These are phyloP conservation scores for Lasioglossum baleicum DNA, from an alignment of 1,140 invertebrate species.

Conservation along the genomic window DNA sequence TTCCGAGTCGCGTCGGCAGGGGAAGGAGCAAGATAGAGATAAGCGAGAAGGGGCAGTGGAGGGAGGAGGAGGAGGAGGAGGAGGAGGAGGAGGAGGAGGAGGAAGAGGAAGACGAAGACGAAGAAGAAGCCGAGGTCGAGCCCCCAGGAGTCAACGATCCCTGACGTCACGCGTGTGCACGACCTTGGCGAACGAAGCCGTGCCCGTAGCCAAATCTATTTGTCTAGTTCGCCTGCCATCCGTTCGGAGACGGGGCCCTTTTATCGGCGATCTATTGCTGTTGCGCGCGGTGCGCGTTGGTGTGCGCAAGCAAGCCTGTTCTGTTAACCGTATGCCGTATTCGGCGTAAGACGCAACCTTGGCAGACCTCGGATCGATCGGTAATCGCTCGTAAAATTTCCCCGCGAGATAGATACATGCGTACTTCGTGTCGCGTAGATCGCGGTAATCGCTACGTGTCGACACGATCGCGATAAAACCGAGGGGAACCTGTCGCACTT, in stretches of 20 bases:
- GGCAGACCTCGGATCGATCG: neutral
- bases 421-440: neutral
- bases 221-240: conserved; percentile 24
- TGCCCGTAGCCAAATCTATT: conserved; percentile 71
- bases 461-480: no score
- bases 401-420: neutral
- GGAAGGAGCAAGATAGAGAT: conserved; percentile 7
- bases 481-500: no score
- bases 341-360: no score
- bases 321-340: no score
- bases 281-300: no score
- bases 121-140: conserved; percentile 71
- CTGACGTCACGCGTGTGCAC: conserved; percentile 69
- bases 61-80: conserved; percentile 19
- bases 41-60: neutral
- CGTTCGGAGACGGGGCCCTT: conserved; percentile 2
- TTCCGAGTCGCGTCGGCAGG: neutral
- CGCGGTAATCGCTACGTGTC: neutral
- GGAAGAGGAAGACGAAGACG: conserved; percentile 32
- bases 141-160: conserved; percentile 75
- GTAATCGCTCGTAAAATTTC: neutral
- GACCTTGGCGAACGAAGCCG: conserved; percentile 73
- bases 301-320: no score
- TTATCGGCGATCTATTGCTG: neutral
- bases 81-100: neutral